Percentiles rank a stretch among this genome's conserved stretches.
These are phyloP conservation scores for Fopius arisanus DNA, from an alignment of 1,140 invertebrate species.

Conservation along the genomic window DNA sequence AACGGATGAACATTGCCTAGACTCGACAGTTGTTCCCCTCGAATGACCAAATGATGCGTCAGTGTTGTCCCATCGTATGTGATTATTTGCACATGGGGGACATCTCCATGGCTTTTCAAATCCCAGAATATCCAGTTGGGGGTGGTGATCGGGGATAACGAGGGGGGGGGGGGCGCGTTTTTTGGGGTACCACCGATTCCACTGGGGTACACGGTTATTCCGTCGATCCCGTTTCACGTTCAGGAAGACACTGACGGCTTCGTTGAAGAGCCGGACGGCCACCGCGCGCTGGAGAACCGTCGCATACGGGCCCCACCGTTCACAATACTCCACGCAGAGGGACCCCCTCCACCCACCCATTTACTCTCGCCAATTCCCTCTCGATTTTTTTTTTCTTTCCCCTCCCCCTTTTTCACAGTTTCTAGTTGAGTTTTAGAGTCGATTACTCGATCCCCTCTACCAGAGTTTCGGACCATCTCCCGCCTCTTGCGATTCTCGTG, in stretches of 20 bases:
- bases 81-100: too few species aligned
- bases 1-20: constrained; percentile 4
- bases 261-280: constrained; percentile 31
- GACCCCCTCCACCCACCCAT: constrained; percentile 17
- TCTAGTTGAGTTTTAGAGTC: constrained; percentile 8
- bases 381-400: background rate
- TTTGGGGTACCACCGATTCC: constrained; percentile 1
- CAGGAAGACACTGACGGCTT: constrained; percentile 53
- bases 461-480: constrained; percentile 7
- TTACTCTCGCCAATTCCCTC: constrained; percentile 23
- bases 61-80: background rate
- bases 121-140: too few species aligned
- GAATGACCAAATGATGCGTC: background rate
- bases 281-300: constrained; percentile 20
- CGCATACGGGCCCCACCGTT: constrained; percentile 20
- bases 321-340: background rate
- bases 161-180: background rate
- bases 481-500: background rate
- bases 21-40: background rate
- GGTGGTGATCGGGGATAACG: background rate
- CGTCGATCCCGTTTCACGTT: constrained; percentile 53
- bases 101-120: too few species aligned
- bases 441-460: background rate
- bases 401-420: constrained; percentile 17
- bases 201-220: constrained; percentile 32